Percentiles rank a stretch among this genome's conserved stretches.
Conservation (phyloP, 2,113 vertebrate species). For the Phylloscopus trochiloides region DNA sequence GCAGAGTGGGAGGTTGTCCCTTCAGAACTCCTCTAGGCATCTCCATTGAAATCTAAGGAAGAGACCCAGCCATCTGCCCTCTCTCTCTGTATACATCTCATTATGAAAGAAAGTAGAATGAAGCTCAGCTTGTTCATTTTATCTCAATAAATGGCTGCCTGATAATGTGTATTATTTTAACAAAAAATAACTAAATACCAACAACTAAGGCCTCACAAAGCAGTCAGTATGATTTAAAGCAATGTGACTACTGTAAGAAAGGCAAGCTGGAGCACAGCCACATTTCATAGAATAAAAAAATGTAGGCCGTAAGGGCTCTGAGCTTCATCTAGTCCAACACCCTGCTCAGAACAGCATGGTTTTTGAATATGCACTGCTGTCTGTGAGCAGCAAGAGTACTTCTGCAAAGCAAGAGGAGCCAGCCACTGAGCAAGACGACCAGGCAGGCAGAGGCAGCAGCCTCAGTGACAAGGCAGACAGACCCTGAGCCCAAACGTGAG, state of each 20-base stretch:
- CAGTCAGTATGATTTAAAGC: not conserved
- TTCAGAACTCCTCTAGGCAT: not conserved
- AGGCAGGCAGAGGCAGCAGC: not conserved
- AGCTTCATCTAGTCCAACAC: not conserved
- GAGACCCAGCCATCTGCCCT: not conserved
- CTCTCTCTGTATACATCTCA: not conserved
- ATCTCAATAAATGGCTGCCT: not conserved
- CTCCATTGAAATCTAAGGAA: not conserved
- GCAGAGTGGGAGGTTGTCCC: not conserved
- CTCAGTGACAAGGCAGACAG: not conserved
- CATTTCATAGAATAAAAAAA: not conserved
- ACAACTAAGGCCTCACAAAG: not conserved
- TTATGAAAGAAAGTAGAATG: not conserved
- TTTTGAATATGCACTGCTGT: not conserved
- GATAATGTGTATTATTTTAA: not conserved
- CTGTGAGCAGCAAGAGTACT: not conserved
- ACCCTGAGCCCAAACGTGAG: accelerated
- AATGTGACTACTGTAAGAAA: not conserved
- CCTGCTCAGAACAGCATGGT: not conserved
- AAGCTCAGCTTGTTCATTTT: not conserved
- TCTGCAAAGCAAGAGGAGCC: not conserved
- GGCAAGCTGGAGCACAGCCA: not conserved
- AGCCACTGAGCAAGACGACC: not conserved
- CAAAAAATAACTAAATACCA: not conserved
- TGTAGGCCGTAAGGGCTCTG: not conserved